Evolutionary conservation across 2,797 vertebrate species (phyloP).

Genomic region (Lophius americanus): DNA sequence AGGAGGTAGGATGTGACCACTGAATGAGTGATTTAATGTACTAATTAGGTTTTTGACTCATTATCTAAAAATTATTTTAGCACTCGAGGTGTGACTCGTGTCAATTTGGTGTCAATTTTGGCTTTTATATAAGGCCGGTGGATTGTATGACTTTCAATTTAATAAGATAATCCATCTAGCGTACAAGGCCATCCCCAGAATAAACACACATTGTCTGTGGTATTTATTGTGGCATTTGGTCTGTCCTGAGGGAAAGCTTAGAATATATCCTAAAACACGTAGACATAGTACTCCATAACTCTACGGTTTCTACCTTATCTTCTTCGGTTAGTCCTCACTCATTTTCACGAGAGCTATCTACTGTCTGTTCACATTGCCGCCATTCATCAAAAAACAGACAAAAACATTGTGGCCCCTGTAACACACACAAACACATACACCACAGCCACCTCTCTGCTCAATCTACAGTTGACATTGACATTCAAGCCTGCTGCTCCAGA

Average conservation of each 20-base stretch:
- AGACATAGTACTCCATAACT: constrained; percentile 26
- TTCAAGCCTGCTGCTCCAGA: constrained; percentile 65
- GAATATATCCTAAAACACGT: constrained; percentile 47
- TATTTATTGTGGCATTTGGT: constrained; percentile 65
- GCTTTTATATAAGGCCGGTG: constrained; percentile 41
- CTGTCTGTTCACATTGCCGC: constrained; percentile 58
- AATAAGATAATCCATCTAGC: constrained; percentile 59
- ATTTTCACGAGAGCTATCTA: constrained; percentile 43
- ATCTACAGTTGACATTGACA: constrained; percentile 72
- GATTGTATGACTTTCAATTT: constrained; percentile 54
- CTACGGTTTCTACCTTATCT: constrained; percentile 18
- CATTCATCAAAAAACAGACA: constrained; percentile 51
- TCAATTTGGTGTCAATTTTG: constrained; percentile 43
- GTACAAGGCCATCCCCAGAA: constrained; percentile 50
- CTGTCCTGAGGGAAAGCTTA: constrained; percentile 39
- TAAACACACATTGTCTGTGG: constrained; percentile 49
- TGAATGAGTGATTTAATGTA: too few species aligned
- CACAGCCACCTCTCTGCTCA: constrained; percentile 49
- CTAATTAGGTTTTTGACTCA: too few species aligned
- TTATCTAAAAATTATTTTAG: background rate
- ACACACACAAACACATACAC: constrained; percentile 54
- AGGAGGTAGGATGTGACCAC: too few species aligned
- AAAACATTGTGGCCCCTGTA: constrained; percentile 47
- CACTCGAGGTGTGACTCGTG: constrained; percentile 26
- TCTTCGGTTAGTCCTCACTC: constrained; percentile 25